A percentile compares a stretch with the other conserved stretches of the same genome.
Evolutionary conservation across 2,888 invertebrate species (phyloP).

Genomic region (Crepidodera aurea): DNA sequence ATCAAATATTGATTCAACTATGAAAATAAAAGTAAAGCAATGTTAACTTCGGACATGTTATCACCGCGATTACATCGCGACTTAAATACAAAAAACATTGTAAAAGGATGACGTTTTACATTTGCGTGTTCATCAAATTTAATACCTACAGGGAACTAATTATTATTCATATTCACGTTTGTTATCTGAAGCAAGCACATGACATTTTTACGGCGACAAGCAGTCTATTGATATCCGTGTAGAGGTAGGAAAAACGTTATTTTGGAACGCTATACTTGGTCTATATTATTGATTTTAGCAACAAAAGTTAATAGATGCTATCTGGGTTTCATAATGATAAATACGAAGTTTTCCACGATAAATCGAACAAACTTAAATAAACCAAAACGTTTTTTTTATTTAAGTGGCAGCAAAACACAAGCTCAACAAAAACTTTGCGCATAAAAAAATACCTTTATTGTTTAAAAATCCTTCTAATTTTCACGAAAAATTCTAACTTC

Average conservation of each 20-base stretch:
- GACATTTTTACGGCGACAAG: conserved; percentile 40
- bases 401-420: no score
- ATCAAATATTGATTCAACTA: not conserved
- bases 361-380: no score
- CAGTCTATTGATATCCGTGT: conserved; percentile 33
- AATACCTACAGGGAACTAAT: conserved; percentile 29
- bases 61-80: conserved; percentile 8
- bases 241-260: conserved; percentile 8
- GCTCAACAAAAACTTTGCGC: no score
- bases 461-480: no score
- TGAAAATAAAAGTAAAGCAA: conserved; percentile 4
- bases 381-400: no score
- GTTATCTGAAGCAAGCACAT: conserved; percentile 31
- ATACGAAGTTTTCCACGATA: no score
- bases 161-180: conserved; percentile 32
- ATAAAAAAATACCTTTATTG: no score
- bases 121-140: conserved; percentile 30
- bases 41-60: not conserved
- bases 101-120: conserved; percentile 15
- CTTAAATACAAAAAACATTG: conserved; percentile 12
- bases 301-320: no score
- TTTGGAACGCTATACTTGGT: conserved; percentile 5
- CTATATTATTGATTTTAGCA: no score
- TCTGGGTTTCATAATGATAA: no score
- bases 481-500: no score